Conservation (phyloP, 2,113 vertebrate genomes). For the Phalacrocorax brasilianus region DNA sequence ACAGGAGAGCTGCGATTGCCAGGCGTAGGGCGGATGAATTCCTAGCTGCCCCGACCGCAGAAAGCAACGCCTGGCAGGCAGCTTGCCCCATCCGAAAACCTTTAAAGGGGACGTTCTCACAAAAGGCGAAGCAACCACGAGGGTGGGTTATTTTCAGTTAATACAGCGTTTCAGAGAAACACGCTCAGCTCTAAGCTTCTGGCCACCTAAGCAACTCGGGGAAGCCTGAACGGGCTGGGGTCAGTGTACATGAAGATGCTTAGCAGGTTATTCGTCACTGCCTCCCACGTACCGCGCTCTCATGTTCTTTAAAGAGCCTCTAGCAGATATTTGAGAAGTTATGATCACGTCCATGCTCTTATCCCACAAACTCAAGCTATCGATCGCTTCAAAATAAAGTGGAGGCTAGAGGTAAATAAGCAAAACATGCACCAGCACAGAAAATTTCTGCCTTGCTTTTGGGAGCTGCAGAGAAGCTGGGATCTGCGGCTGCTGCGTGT, state of each 20-base stretch:
- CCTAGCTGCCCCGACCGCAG: neutral
- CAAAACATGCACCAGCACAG: neutral
- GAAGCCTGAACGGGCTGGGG: neutral
- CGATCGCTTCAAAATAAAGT: neutral
- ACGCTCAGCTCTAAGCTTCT: neutral
- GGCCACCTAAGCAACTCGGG: neutral
- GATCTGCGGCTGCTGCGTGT: accelerated
- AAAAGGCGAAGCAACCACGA: neutral
- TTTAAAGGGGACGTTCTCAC: neutral
- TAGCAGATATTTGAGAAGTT: neutral
- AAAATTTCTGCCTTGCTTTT: neutral
- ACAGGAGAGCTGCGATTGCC: neutral
- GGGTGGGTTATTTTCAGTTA: neutral
- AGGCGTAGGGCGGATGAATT: neutral
- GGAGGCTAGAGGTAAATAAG: neutral
- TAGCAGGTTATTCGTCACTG: neutral
- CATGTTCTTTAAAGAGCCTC: neutral
- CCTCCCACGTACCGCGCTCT: accelerated
- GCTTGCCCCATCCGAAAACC: neutral
- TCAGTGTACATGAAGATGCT: neutral
- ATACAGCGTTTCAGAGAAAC: neutral
- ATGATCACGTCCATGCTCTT: neutral
- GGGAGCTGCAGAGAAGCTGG: neutral
- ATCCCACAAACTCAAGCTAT: neutral
- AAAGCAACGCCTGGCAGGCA: neutral